phyloP scores from a whole-genome alignment of 2,113 vertebrate genomes.

The Antechinus flavipes region DNA sequence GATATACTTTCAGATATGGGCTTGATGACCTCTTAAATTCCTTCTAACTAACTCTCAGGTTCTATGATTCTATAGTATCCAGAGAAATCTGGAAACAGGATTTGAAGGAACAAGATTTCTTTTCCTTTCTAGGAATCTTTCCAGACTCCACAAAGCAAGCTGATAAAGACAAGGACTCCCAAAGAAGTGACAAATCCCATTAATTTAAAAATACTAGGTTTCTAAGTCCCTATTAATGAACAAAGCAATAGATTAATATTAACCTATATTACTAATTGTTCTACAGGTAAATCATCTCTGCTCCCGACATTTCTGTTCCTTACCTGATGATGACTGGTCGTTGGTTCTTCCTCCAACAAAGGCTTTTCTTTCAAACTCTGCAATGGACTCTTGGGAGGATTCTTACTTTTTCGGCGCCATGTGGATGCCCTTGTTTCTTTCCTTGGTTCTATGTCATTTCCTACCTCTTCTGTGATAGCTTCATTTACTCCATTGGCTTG shows the following conservation, averaged over 20 bases:
- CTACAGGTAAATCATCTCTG: conserved; percentile 68
- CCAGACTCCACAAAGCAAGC: conserved; percentile 27
- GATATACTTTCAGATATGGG: not conserved
- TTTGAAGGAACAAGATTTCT: not conserved
- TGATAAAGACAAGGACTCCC: conserved; percentile 14
- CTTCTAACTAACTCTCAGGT: not conserved
- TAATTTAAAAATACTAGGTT: not conserved
- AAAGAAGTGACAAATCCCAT: not conserved
- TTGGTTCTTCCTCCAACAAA: conserved; percentile 82
- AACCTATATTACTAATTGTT: conserved; percentile 35
- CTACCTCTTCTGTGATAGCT: conserved; percentile 76
- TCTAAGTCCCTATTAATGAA: not conserved
- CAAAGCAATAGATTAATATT: conserved; percentile 10
- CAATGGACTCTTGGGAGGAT: conserved; percentile 73
- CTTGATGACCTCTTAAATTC: not conserved
- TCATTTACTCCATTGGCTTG: conserved; percentile 80
- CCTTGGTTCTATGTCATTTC: conserved; percentile 81
- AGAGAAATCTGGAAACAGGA: not conserved
- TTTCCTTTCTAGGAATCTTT: conserved; percentile 18
- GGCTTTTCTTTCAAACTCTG: conserved; percentile 79
- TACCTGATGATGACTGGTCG: conserved; percentile 87
- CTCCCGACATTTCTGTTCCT: conserved; percentile 66
- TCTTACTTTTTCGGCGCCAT: conserved; percentile 79
- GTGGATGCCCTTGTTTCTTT: conserved; percentile 78
- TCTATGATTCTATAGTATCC: not conserved